phyloP scores from a whole-genome alignment of 2,797 vertebrate genomes.

The Oreochromis grahami region DNA sequence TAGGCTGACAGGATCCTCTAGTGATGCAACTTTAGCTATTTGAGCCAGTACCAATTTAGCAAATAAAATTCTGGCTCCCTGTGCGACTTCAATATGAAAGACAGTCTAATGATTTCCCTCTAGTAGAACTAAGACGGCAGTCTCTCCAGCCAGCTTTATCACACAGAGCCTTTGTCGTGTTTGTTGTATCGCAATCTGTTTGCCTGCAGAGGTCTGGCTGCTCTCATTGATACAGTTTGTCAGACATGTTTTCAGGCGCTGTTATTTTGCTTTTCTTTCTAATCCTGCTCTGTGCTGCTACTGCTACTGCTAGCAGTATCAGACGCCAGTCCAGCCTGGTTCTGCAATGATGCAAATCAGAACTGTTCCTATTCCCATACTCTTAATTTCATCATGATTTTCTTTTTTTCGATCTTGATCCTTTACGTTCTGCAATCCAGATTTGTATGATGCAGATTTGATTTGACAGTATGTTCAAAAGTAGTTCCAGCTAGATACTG shows the following conservation, averaged over 20 bases:
- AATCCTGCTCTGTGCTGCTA: slow-evolving; percentile 52
- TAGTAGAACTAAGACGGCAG: slow-evolving; percentile 5
- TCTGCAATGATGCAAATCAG: slow-evolving; percentile 33
- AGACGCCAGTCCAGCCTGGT: slow-evolving; percentile 45
- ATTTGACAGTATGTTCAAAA: slow-evolving; percentile 48
- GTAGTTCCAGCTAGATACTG: slow-evolving; percentile 49
- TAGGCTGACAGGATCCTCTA: slow-evolving; percentile 34
- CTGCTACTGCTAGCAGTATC: slow-evolving; percentile 35
- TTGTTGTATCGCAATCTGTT: slow-evolving; percentile 58
- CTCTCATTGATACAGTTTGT: slow-evolving; percentile 61
- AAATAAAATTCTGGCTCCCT: slow-evolving; percentile 40
- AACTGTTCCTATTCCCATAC: slow-evolving; percentile 10
- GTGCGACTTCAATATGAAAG: slow-evolving; percentile 38
- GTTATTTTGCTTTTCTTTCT: slow-evolving; percentile 45
- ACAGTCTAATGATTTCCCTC: slow-evolving; percentile 31
- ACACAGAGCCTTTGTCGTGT: slow-evolving; percentile 48
- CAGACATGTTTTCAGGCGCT: slow-evolving; percentile 57
- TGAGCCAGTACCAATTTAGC: slow-evolving; percentile 31
- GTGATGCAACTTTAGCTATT: slow-evolving; percentile 32
- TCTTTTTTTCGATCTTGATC: slow-evolving; percentile 41
- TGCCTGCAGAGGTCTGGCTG: slow-evolving; percentile 57
- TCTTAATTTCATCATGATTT: slow-evolving; percentile 19
- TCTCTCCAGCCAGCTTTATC: slow-evolving; percentile 47
- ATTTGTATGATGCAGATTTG: slow-evolving; percentile 58
- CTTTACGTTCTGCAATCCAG: slow-evolving; percentile 48